Conservation (phyloP, 1,140 invertebrate genomes). For the Drosophila subpulchrella region DNA sequence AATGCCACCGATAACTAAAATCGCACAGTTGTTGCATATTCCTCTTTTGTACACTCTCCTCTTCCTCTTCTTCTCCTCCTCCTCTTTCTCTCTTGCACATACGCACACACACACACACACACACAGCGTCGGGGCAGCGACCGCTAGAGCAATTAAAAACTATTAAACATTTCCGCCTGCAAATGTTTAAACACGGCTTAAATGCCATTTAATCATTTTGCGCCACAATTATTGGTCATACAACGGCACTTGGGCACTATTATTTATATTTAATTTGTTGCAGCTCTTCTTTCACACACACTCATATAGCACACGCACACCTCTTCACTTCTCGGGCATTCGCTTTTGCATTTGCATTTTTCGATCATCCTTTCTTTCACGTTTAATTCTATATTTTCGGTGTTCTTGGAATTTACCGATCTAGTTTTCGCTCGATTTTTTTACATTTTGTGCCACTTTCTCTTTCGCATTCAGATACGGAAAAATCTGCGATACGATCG, state of each 20-base stretch:
- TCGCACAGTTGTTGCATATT: slow-evolving; percentile 42
- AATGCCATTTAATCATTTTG: slow-evolving; percentile 37
- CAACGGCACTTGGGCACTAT: slow-evolving; percentile 44
- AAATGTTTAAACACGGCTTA: slow-evolving; percentile 62
- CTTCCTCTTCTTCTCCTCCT: slow-evolving; percentile 10
- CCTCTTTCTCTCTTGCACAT: slow-evolving; percentile 26
- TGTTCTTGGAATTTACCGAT: not conserved
- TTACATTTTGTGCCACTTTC: slow-evolving; percentile 46
- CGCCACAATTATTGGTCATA: slow-evolving; percentile 27
- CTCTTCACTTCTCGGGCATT: slow-evolving; percentile 14
- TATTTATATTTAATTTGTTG: slow-evolving; percentile 45
- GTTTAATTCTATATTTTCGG: slow-evolving; percentile 7
- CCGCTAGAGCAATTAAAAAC: slow-evolving; percentile 47
- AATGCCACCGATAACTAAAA: slow-evolving; percentile 25
- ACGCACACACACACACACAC: slow-evolving; percentile 19
- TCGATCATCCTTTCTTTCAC: slow-evolving; percentile 9
- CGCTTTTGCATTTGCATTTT: slow-evolving; percentile 45
- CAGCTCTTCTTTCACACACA: slow-evolving; percentile 28
- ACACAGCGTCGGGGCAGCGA: slow-evolving; percentile 57
- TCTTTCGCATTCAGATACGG: slow-evolving; percentile 30
- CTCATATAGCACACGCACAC: slow-evolving; percentile 8
- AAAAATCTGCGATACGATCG: slow-evolving; percentile 44
- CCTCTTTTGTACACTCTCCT: slow-evolving; percentile 10
- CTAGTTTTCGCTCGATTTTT: slow-evolving; percentile 2
- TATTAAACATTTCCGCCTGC: slow-evolving; percentile 50